A percentile compares a stretch with the other conserved stretches of the same genome.
phyloP scores from a whole-genome alignment of 2,113 vertebrate genomes.

The Gyps fulvus region DNA sequence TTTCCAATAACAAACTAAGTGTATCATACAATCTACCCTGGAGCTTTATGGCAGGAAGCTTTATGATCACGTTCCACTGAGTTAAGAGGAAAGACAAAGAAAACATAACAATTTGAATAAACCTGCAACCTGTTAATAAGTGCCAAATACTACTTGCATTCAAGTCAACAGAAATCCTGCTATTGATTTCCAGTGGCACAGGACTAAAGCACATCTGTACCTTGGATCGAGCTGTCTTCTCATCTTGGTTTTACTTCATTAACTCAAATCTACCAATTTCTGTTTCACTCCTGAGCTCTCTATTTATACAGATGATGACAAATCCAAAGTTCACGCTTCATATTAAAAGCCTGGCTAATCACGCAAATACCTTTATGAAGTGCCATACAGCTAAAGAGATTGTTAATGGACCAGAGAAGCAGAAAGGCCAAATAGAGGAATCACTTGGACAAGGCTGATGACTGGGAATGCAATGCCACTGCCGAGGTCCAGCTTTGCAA shows the following conservation, averaged over 20 bases:
- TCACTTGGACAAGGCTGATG: neutral
- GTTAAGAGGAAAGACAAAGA: neutral
- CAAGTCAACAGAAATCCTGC: neutral
- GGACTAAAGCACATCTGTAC: neutral
- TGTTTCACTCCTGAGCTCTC: neutral
- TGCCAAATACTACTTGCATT: neutral
- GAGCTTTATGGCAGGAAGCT: conserved; percentile 34
- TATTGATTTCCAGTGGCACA: neutral
- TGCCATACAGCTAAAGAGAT: neutral
- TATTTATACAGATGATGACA: neutral
- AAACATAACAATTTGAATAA: neutral
- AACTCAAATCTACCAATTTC: neutral
- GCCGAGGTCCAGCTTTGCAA: conserved; percentile 9
- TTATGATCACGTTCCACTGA: neutral
- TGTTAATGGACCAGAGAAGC: neutral
- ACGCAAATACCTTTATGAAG: neutral
- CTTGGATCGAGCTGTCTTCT: neutral
- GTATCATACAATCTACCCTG: neutral
- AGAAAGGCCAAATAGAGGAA: neutral
- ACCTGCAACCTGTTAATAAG: neutral
- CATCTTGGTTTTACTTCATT: neutral
- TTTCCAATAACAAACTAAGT: conserved; percentile 50
- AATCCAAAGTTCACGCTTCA: neutral
- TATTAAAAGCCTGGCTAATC: neutral
- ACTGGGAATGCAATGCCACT: neutral